Conservation (phyloP, 2,113 vertebrate genomes). For the Lophotis ruficrista region DNA sequence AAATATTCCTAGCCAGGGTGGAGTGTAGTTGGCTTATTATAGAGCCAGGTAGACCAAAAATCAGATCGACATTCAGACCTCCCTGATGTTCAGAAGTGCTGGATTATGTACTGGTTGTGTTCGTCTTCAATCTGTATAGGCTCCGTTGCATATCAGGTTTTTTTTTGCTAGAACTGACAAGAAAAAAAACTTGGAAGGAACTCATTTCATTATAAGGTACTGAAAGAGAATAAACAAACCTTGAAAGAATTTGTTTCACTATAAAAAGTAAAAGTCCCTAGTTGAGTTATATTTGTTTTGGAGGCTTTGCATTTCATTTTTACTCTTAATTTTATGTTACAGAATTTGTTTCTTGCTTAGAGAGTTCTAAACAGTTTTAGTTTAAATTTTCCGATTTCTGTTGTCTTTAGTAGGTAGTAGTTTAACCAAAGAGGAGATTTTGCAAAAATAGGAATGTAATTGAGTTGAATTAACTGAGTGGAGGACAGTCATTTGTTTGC, state of each 20-base stretch:
- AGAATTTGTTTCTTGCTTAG: neutral
- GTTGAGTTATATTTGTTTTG: neutral
- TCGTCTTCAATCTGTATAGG: neutral
- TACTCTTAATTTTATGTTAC: neutral
- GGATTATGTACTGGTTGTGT: neutral
- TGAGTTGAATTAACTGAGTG: neutral
- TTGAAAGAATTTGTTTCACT: neutral
- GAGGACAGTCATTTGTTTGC: neutral
- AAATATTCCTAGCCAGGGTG: neutral
- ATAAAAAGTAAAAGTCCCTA: neutral
- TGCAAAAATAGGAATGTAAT: neutral
- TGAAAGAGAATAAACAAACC: neutral
- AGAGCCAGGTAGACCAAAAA: neutral
- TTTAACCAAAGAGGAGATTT: neutral
- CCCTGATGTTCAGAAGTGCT: neutral
- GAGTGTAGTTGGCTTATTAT: neutral
- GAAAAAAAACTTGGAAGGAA: neutral
- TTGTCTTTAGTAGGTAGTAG: neutral
- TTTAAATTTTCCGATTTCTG: neutral
- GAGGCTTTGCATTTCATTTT: neutral
- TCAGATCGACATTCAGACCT: neutral
- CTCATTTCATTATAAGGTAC: fast-evolving
- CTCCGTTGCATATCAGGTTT: fast-evolving
- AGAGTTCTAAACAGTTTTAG: neutral
- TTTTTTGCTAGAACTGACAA: neutral